These are phyloP conservation scores for Aphaenogaster floridana DNA, from an alignment of 1,140 invertebrate genomes.

Conservation along the genomic window DNA sequence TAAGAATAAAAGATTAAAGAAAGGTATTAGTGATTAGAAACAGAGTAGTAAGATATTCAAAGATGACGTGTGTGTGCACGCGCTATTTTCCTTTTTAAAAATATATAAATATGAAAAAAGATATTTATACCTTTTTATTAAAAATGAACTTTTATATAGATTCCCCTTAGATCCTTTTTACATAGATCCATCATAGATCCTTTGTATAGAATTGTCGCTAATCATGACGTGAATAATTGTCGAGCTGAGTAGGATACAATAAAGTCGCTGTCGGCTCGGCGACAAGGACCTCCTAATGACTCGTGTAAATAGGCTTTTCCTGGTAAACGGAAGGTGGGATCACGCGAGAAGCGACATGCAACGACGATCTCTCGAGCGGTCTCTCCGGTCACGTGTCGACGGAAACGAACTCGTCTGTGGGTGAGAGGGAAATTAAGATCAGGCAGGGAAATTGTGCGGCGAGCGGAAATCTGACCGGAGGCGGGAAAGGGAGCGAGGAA, in stretches of 20 bases:
- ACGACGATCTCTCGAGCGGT: conserved; percentile 30
- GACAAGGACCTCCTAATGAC: conserved; percentile 18
- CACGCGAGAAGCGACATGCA: conserved; percentile 41
- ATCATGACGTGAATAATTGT: not conserved
- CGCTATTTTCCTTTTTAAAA: no score
- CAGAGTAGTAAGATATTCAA: not conserved
- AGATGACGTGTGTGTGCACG: no score
- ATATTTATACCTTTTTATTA: no score
- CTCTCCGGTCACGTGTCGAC: conserved; percentile 48
- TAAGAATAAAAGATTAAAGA: not conserved
- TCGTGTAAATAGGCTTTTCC: conserved; percentile 57
- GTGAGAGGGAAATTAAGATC: conserved; percentile 50
- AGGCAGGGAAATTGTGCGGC: conserved; percentile 31
- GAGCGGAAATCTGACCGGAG: conserved; percentile 23
- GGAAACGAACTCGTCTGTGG: conserved; percentile 8
- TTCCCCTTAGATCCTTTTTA: no score
- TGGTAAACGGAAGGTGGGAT: conserved; percentile 47
- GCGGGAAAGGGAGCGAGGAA: not conserved
- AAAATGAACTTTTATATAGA: no score
- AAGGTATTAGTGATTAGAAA: not conserved
- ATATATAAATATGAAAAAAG: no score
- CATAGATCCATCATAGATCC: no score
- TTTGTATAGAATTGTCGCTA: not conserved
- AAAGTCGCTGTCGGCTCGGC: not conserved
- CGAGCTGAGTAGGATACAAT: not conserved